Evolutionary conservation across 2,888 invertebrate species (phyloP).

Genomic region (Cryptocephalus primarius): DNA sequence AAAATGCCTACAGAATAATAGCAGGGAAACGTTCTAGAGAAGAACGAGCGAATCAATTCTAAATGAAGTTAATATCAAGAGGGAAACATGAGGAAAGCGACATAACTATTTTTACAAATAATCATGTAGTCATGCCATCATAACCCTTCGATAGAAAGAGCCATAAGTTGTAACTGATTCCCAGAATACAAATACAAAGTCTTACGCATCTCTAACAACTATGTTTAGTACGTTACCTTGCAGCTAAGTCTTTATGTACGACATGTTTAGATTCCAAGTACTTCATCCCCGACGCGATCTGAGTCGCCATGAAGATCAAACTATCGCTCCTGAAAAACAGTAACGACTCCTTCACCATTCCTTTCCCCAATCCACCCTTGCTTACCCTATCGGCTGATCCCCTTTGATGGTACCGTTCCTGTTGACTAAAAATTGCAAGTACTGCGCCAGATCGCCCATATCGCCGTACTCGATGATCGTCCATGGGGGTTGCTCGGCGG

Average conservation of each 20-base stretch:
- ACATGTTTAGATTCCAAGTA: constrained; percentile 68
- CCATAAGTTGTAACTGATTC: no score
- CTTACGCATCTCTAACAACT: no score
- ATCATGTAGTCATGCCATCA: no score
- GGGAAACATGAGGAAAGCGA: no score
- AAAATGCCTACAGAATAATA: constrained; percentile 4
- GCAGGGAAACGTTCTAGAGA: no score
- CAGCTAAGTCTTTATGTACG: constrained; percentile 69
- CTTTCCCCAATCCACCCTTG: no score
- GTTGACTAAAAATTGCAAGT: constrained; percentile 41
- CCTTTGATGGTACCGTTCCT: constrained; percentile 31
- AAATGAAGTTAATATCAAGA: no score
- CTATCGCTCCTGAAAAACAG: constrained; percentile 48
- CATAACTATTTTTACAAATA: no score
- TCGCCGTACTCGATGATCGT: constrained; percentile 65
- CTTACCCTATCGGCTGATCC: constrained; percentile 31
- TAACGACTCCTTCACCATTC: background rate
- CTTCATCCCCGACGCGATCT: constrained; percentile 71
- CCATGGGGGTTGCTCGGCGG: constrained; percentile 51
- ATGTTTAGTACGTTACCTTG: constrained; percentile 42
- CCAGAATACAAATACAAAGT: no score
- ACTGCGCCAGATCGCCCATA: constrained; percentile 63
- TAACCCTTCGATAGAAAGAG: no score
- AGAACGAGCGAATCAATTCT: no score
- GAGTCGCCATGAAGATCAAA: constrained; percentile 60